Evolutionary conservation across 2,797 vertebrate species (phyloP).

Genomic region (Parotocinclus haroldoi): DNA sequence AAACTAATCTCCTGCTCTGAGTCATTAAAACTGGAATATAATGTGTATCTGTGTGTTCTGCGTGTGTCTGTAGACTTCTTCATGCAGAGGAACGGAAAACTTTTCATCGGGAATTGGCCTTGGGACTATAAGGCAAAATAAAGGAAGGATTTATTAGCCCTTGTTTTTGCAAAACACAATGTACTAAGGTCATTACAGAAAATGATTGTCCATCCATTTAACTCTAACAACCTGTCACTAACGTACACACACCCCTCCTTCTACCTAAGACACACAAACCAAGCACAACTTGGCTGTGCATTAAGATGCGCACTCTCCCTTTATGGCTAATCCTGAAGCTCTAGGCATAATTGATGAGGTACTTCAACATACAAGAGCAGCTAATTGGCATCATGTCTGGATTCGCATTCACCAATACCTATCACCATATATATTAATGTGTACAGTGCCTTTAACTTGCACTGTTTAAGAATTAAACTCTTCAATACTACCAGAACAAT

Average conservation of each 20-base stretch:
- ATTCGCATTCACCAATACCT: constrained; percentile 75
- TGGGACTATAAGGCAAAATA: neutral
- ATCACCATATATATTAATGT: constrained; percentile 72
- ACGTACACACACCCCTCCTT: constrained; percentile 4
- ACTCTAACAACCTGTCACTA: constrained; percentile 12
- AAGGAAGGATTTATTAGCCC: too few species aligned
- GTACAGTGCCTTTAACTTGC: constrained; percentile 19
- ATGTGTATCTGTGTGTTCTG: constrained; percentile 10
- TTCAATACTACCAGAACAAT: neutral
- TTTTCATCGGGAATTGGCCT: too few species aligned
- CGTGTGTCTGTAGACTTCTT: too few species aligned
- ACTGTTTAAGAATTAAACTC: constrained; percentile 12
- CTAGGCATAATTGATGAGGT: constrained; percentile 87
- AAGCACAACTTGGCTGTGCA: constrained; percentile 68
- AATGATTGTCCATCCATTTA: constrained; percentile 25
- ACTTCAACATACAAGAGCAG: constrained; percentile 86
- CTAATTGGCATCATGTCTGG: constrained; percentile 86
- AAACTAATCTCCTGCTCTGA: constrained; percentile 49
- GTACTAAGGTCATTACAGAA: neutral
- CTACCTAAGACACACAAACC: constrained; percentile 14
- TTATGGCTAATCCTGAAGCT: constrained; percentile 85
- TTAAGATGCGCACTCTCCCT: constrained; percentile 82
- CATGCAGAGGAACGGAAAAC: too few species aligned
- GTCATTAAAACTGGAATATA: constrained; percentile 27
- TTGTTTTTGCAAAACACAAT: too few species aligned